Evolutionary conservation across 2,113 vertebrate species (phyloP).

Genomic region (Helogale parvula): DNA sequence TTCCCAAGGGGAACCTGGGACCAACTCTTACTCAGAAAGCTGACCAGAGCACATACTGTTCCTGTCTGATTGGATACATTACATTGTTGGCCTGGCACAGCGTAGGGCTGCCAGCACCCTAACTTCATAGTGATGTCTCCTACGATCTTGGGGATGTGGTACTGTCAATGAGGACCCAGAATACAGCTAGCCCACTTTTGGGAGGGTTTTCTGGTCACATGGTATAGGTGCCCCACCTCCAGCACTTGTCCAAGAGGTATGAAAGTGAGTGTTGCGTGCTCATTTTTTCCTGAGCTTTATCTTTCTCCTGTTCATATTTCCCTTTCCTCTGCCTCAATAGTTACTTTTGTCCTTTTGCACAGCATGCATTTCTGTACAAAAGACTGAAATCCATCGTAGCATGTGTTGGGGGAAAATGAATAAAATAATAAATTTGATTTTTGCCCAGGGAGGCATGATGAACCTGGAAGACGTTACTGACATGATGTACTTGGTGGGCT

Average conservation of each 20-base stretch:
- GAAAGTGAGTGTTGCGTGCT: neutral
- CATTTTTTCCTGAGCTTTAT: neutral
- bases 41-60: neutral
- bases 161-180: neutral
- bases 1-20: neutral
- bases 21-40: neutral
- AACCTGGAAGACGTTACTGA: neutral
- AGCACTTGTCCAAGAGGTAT: neutral
- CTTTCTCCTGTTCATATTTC: neutral
- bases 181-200: neutral
- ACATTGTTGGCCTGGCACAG: neutral
- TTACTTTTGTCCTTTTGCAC: neutral
- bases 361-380: neutral
- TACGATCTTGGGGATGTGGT: neutral
- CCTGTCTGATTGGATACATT: neutral
- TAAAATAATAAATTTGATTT: constrained; percentile 2
- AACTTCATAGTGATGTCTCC: neutral
- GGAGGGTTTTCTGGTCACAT: neutral
- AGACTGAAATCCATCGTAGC: neutral
- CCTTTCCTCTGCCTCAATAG: neutral
- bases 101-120: neutral
- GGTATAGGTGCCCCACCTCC: neutral
- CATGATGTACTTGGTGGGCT: neutral
- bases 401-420: neutral
- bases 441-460: neutral